Conservation (phyloP, 2,113 vertebrate species). For the Cryptotis parvus region DNA sequence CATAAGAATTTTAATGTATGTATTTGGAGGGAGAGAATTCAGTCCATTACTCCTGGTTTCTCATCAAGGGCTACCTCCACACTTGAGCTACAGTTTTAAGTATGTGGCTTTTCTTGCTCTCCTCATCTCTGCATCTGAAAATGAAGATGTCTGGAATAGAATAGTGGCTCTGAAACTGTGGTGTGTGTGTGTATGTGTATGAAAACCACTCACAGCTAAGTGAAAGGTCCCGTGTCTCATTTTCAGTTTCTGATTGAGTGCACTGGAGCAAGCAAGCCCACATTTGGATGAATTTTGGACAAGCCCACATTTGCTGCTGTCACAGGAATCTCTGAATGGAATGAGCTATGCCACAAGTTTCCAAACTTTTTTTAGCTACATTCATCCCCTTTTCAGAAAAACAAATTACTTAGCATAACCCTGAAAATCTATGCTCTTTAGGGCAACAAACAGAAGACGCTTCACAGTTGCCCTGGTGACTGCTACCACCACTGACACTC, state of each 20-base stretch:
- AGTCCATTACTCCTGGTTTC: neutral
- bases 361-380: too few species aligned
- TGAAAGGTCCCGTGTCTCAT: neutral
- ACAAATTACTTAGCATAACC: too few species aligned
- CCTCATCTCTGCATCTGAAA: neutral
- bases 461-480: too few species aligned
- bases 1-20: neutral
- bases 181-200: neutral
- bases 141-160: neutral
- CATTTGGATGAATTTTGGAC: neutral
- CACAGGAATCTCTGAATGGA: neutral
- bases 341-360: too few species aligned
- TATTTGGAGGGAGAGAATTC: neutral
- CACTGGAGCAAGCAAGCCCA: neutral
- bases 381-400: neutral
- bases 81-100: neutral
- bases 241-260: neutral
- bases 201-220: too few species aligned
- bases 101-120: neutral
- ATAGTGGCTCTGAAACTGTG: neutral
- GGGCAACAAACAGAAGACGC: too few species aligned
- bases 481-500: too few species aligned
- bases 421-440: too few species aligned
- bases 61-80: neutral
- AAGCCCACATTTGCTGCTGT: too few species aligned